phyloP scores from a whole-genome alignment of 1,140 invertebrate species.

The Agraylea sexmaculata region DNA sequence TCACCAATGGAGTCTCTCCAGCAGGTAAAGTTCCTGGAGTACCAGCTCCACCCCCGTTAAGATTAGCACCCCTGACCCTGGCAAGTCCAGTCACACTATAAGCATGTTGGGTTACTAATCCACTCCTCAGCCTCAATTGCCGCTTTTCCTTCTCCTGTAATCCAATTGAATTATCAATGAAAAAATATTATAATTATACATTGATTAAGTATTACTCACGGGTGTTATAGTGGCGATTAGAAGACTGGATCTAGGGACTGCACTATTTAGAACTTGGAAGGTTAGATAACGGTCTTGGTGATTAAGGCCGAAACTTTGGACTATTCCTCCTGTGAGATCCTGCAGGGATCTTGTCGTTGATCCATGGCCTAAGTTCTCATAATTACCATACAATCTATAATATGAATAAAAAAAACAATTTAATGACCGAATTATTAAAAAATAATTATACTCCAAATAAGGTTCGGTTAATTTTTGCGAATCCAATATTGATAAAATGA shows the following conservation, averaged over 20 bases:
- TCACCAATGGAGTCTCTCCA: constrained; percentile 39
- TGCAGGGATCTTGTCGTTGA: constrained; percentile 57
- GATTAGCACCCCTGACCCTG: constrained; percentile 48
- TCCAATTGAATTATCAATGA: background rate
- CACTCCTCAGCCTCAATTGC: constrained; percentile 44
- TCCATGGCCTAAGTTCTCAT: constrained; percentile 51
- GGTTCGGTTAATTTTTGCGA: no score
- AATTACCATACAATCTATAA: constrained; percentile 60
- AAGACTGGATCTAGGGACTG: constrained; percentile 59
- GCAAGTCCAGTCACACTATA: constrained; percentile 64
- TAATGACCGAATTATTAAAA: no score
- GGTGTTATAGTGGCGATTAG: constrained; percentile 52
- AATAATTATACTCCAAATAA: no score
- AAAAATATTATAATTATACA: background rate
- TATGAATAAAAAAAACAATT: constrained; percentile 9
- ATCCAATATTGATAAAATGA: no score
- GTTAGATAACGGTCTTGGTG: constrained; percentile 52
- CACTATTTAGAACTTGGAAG: constrained; percentile 57
- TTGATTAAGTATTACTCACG: constrained; percentile 30
- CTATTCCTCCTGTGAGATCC: constrained; percentile 66
- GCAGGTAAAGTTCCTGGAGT: no score
- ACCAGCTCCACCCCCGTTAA: no score
- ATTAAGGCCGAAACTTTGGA: constrained; percentile 57
- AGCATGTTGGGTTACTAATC: constrained; percentile 54
- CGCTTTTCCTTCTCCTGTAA: constrained; percentile 46